Evolutionary conservation across 37 sponge, comb jelly and placozoan species (phyloP).

Genomic region (Aplysina aerophoba): DNA sequence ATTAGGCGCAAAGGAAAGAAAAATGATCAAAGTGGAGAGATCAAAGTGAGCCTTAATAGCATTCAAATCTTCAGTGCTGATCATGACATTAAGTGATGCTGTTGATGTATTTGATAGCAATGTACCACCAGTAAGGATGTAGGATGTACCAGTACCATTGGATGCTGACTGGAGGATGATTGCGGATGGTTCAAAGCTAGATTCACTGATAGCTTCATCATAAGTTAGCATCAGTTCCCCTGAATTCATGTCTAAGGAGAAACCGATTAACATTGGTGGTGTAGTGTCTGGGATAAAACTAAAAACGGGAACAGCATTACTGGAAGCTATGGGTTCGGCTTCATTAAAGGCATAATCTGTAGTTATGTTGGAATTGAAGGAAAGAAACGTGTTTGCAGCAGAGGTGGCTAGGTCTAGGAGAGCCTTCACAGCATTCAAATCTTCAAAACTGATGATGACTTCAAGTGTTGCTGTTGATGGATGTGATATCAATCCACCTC

Average conservation of each 20-base stretch:
- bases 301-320: constrained; percentile 15
- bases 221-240: constrained; percentile 61
- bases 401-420: constrained; percentile 58
- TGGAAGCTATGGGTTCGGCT: constrained; percentile 24
- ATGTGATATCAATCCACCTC: constrained; percentile 48
- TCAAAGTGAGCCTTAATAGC: constrained; percentile 42
- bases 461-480: constrained; percentile 43
- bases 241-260: constrained; percentile 63
- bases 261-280: constrained; percentile 54
- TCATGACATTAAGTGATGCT: constrained; percentile 32
- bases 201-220: constrained; percentile 71
- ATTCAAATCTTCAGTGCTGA: constrained; percentile 43
- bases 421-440: constrained; percentile 52
- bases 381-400: constrained; percentile 51
- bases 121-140: constrained; percentile 55
- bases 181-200: constrained; percentile 48
- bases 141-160: neutral
- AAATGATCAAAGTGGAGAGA: constrained; percentile 51
- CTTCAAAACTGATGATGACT: constrained; percentile 30
- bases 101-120: constrained; percentile 47
- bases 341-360: constrained; percentile 50
- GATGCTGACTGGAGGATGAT: constrained; percentile 45
- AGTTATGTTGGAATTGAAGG: constrained; percentile 33
- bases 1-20: constrained; percentile 30
- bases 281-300: constrained; percentile 43